Conservation (phyloP, 2,888 invertebrate species). For the Nemotelus nigrinus region DNA sequence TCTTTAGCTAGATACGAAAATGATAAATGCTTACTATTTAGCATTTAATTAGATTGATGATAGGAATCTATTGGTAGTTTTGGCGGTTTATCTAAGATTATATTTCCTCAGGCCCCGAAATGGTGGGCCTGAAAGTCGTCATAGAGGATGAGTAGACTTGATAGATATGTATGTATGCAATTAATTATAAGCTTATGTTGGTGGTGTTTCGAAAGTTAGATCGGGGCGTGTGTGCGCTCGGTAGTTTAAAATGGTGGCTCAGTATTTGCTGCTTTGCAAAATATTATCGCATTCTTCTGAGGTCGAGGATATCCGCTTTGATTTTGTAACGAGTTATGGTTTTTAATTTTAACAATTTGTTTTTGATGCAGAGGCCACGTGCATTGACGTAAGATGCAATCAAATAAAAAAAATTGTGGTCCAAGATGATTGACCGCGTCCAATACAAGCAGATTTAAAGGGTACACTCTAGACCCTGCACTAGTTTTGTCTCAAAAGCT, state of each 20-base stretch:
- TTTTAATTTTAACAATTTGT: too few relatives aligned
- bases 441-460: too few relatives aligned
- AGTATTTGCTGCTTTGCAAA: too few relatives aligned
- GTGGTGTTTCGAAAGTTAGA: background rate
- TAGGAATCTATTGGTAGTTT: conserved; percentile 18
- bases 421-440: too few relatives aligned
- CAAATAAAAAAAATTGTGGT: too few relatives aligned
- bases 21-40: conserved; percentile 24
- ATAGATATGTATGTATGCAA: background rate
- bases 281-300: too few relatives aligned
- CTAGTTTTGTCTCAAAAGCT: too few relatives aligned
- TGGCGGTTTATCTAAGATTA: background rate
- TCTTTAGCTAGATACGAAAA: background rate
- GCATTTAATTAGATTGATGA: conserved; percentile 28
- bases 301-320: too few relatives aligned
- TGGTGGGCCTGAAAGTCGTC: background rate
- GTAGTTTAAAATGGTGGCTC: background rate
- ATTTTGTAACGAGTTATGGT: too few relatives aligned
- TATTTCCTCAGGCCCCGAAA: background rate
- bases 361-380: too few relatives aligned
- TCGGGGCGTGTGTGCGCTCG: background rate
- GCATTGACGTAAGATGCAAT: too few relatives aligned
- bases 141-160: background rate
- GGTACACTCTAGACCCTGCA: too few relatives aligned
- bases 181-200: background rate